These are phyloP conservation scores for Antennarius striatus DNA, from an alignment of 2,113 vertebrate species.

Conservation along the genomic window DNA sequence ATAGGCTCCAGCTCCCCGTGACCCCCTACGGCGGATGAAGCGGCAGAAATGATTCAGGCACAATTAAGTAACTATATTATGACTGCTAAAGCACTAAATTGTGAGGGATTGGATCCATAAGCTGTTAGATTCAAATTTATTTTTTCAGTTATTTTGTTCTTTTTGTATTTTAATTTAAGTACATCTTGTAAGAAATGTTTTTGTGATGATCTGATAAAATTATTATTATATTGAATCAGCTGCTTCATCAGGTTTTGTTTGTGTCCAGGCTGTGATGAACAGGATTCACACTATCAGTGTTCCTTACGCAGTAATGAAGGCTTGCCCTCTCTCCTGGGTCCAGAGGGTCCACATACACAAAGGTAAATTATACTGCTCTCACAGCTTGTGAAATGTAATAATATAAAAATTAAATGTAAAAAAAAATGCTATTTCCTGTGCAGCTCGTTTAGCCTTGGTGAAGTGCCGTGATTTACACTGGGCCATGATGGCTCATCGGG, in stretches of 20 bases:
- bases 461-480: constrained; percentile 98
- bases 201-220: neutral
- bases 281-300: constrained; percentile 94
- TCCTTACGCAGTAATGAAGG: constrained; percentile 98
- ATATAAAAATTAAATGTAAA: neutral
- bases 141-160: neutral
- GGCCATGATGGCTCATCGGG: constrained; percentile 99
- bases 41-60: too few species aligned
- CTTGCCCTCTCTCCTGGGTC: constrained; percentile 96
- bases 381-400: neutral
- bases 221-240: neutral
- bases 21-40: too few species aligned
- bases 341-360: constrained; percentile 94
- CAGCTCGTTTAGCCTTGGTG: constrained; percentile 92
- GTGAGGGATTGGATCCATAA: too few species aligned
- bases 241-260: constrained; percentile 22
- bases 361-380: constrained; percentile 75
- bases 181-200: neutral
- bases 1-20: too few species aligned
- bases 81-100: too few species aligned
- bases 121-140: neutral
- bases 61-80: too few species aligned
- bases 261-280: constrained; percentile 94
- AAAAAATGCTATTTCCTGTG: neutral
- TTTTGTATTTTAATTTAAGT: neutral